Conservation (phyloP, 2,888 invertebrate genomes). For the Strigamia maritima region DNA sequence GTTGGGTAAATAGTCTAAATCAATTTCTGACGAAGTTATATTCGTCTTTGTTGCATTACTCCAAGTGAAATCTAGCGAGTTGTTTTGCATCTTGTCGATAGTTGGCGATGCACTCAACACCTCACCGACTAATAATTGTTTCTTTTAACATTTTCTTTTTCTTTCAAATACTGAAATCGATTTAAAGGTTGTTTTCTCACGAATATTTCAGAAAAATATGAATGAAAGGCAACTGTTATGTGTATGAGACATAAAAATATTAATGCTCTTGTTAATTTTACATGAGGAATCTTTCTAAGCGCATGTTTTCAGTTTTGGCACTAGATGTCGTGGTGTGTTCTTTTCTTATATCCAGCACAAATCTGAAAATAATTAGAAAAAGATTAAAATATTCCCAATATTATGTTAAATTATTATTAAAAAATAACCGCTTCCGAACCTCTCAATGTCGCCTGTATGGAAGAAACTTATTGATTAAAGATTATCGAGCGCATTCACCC, state of each 20-base stretch:
- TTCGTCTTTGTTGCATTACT: background rate
- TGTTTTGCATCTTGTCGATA: background rate
- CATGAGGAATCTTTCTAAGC: slow-evolving; percentile 3
- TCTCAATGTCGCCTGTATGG: background rate
- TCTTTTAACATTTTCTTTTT: background rate
- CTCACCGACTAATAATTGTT: background rate
- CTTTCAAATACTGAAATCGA: background rate
- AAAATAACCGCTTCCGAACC: background rate
- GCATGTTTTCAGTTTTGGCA: background rate
- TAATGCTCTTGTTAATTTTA: background rate
- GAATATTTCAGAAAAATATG: slow-evolving; percentile 5
- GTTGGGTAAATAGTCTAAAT: background rate
- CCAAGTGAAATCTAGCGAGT: background rate
- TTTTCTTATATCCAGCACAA: background rate
- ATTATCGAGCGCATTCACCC: background rate
- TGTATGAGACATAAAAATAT: background rate
- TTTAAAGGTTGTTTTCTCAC: background rate
- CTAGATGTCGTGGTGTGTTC: background rate
- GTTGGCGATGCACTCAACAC: background rate
- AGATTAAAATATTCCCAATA: background rate
- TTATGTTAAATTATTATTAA: background rate
- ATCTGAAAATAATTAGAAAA: background rate
- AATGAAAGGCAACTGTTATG: slow-evolving; percentile 11
- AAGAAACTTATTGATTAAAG: background rate
- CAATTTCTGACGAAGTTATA: background rate